Percentiles rank a stretch among this genome's conserved stretches.
Conservation (phyloP, 2,888 invertebrate species). For the Hyposoter didymator region DNA sequence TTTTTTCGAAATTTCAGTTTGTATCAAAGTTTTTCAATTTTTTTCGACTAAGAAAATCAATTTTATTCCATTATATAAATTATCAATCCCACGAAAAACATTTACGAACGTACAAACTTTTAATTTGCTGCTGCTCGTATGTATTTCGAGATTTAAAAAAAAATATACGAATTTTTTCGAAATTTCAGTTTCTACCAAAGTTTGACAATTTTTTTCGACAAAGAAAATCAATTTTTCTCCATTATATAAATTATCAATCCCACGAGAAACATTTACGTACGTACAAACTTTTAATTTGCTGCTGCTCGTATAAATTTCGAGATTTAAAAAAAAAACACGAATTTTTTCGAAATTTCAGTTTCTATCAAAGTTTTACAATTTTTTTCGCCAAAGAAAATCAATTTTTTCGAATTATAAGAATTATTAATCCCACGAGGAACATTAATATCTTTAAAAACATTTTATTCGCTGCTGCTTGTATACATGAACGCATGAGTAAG, state of each 20-base stretch:
- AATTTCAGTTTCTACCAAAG: background rate
- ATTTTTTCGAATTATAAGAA: background rate
- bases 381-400: too few species aligned
- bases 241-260: too few species aligned
- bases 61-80: too few species aligned
- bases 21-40: background rate
- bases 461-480: background rate
- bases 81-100: background rate
- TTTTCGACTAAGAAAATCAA: background rate
- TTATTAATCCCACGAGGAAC: background rate
- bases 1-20: background rate
- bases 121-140: background rate
- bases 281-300: constrained; percentile 9
- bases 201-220: background rate
- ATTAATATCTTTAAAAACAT: background rate
- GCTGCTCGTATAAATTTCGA: background rate
- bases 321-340: too few species aligned
- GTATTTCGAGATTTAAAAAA: background rate
- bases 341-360: too few species aligned
- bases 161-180: background rate
- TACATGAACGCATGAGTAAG: constrained; percentile 18
- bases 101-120: background rate
- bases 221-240: background rate
- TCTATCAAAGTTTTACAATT: too few species aligned
- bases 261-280: background rate